Conservation (phyloP, 2,888 invertebrate species). For the Teleogryllus oceanicus region DNA sequence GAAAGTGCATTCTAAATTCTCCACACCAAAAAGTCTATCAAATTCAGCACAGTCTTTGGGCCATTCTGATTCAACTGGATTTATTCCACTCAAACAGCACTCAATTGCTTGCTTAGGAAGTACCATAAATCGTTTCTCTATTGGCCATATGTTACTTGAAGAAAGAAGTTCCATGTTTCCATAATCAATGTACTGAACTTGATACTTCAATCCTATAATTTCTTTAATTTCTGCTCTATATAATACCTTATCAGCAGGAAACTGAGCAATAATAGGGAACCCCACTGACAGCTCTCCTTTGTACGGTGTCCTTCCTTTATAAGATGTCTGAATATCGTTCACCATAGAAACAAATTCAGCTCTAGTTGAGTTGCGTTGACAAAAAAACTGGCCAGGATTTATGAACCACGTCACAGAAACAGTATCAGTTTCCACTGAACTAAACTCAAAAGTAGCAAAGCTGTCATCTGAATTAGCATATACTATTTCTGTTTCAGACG, state of each 20-base stretch:
- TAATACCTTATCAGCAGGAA: conserved; percentile 65
- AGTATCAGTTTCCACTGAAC: conserved; percentile 55
- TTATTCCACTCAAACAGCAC: conserved; percentile 62
- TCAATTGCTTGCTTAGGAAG: conserved; percentile 68
- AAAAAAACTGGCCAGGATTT: conserved; percentile 69
- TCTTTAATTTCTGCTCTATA: conserved; percentile 62
- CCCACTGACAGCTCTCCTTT: conserved; percentile 53
- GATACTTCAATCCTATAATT: conserved; percentile 51
- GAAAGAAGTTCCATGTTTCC: conserved; percentile 67
- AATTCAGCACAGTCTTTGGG: conserved; percentile 51
- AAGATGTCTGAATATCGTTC: conserved; percentile 65
- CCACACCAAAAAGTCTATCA: conserved; percentile 60
- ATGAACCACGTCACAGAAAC: conserved; percentile 71
- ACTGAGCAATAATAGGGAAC: conserved; percentile 65
- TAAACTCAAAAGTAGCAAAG: conserved; percentile 52
- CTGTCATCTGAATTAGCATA: conserved; percentile 53
- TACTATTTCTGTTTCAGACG: neutral
- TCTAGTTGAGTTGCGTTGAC: conserved; percentile 52
- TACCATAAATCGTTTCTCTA: conserved; percentile 62
- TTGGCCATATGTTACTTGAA: conserved; percentile 62
- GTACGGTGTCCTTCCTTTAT: conserved; percentile 47
- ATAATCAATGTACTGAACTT: conserved; percentile 72
- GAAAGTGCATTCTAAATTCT: conserved; percentile 58
- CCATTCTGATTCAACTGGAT: conserved; percentile 58
- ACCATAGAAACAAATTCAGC: conserved; percentile 64